Conservation (phyloP, 2,797 vertebrate species). For the Chanos chanos region DNA sequence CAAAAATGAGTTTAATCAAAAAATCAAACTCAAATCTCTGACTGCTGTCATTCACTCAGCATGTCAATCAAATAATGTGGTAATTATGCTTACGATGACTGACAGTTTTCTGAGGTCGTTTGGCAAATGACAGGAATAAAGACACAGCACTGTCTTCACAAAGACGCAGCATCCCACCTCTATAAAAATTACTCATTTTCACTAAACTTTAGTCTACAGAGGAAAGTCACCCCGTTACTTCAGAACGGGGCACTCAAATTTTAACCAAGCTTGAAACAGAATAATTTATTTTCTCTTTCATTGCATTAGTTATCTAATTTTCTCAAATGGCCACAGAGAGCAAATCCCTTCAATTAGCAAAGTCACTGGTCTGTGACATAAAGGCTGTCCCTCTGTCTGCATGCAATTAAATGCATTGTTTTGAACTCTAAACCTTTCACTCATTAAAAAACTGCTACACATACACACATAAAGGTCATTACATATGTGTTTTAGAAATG, state of each 20-base stretch:
- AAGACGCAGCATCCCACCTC: too few species aligned
- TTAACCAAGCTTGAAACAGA: conserved; percentile 4
- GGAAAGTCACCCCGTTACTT: too few species aligned
- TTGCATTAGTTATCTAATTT: conserved; percentile 36
- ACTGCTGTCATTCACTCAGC: conserved; percentile 5
- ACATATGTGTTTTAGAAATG: too few species aligned
- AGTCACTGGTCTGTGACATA: conserved; percentile 41
- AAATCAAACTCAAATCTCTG: conserved; percentile 31
- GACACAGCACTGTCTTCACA: too few species aligned
- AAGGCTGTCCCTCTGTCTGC: conserved; percentile 18
- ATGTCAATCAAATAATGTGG: conserved; percentile 36
- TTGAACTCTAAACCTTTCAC: conserved; percentile 17
- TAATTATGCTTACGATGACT: conserved; percentile 30
- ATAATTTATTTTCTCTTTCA: conserved; percentile 27
- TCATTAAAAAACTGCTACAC: conserved; percentile 11
- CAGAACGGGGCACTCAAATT: background rate
- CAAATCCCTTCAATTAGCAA: conserved; percentile 47
- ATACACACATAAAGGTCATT: too few species aligned
- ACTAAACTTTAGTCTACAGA: too few species aligned
- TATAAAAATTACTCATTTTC: too few species aligned
- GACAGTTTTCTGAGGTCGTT: conserved; percentile 19
- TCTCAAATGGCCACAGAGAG: conserved; percentile 20
- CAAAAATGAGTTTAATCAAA: conserved; percentile 32
- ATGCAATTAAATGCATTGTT: conserved; percentile 21
- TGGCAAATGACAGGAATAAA: background rate